Conservation (phyloP, 2,888 invertebrate species). For the Odontocolon sp. region DNA sequence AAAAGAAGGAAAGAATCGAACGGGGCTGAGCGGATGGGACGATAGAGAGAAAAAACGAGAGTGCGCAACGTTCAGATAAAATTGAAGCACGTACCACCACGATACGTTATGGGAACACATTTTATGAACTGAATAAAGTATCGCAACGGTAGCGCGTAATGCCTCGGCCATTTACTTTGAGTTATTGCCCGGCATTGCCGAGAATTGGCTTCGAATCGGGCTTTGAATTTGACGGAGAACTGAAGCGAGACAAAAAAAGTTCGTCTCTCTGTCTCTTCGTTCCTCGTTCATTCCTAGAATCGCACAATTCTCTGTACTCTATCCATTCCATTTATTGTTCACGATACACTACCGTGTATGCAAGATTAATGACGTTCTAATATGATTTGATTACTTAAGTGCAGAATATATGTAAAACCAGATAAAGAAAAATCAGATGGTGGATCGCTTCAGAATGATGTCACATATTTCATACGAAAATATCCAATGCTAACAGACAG, state of each 20-base stretch:
- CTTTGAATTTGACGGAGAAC: constrained; percentile 63
- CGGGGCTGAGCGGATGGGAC: constrained; percentile 7
- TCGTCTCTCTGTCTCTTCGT: constrained; percentile 18
- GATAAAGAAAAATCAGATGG: too few species aligned
- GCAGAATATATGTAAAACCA: too few species aligned
- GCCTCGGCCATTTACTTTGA: constrained; percentile 72
- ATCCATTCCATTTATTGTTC: neutral
- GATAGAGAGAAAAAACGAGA: constrained; percentile 14
- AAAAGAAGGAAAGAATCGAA: constrained; percentile 9
- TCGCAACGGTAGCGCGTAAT: constrained; percentile 70
- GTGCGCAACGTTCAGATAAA: constrained; percentile 67
- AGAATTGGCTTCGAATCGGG: constrained; percentile 73
- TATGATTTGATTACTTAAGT: too few species aligned
- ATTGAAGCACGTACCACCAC: constrained; percentile 75
- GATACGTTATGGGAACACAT: constrained; percentile 75
- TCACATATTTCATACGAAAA: too few species aligned
- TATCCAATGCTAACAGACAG: too few species aligned
- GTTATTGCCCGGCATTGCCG: constrained; percentile 71
- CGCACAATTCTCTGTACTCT: neutral
- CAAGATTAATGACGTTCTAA: neutral
- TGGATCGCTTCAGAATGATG: too few species aligned
- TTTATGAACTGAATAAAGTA: constrained; percentile 78
- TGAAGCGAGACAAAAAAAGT: constrained; percentile 7
- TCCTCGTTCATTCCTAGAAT: neutral
- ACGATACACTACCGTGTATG: too few species aligned